phyloP scores from a whole-genome alignment of 2,888 invertebrate genomes.

The Abrostola tripartita region DNA sequence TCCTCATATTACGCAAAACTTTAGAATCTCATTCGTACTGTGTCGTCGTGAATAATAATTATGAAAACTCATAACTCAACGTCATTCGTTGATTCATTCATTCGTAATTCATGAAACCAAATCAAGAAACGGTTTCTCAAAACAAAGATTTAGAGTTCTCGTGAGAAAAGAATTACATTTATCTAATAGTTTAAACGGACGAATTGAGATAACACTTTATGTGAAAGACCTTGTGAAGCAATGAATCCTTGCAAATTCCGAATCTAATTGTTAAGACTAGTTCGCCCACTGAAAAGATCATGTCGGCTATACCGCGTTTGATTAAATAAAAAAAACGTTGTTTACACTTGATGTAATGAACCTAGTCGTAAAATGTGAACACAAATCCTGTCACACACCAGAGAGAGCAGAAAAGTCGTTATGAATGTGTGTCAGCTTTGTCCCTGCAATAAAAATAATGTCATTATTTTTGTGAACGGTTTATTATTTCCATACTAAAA shows the following conservation, averaged over 20 bases:
- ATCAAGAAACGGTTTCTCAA: slow-evolving; percentile 12
- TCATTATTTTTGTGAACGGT: no score
- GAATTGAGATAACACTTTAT: slow-evolving; percentile 34
- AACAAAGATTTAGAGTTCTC: slow-evolving; percentile 30
- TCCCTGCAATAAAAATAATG: no score
- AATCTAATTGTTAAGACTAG: slow-evolving; percentile 57
- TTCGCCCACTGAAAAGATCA: slow-evolving; percentile 57
- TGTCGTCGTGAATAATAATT: no score
- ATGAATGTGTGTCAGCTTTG: no score
- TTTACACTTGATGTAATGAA: no score
- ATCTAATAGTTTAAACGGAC: slow-evolving; percentile 24
- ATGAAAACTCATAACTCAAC: not conserved
- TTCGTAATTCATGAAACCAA: not conserved
- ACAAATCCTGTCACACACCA: no score
- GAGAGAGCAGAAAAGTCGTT: no score
- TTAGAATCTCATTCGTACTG: no score
- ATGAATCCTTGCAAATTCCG: slow-evolving; percentile 60
- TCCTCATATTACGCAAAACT: not conserved
- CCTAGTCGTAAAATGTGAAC: no score
- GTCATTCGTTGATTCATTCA: no score
- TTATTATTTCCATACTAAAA: no score
- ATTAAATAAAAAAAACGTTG: no score
- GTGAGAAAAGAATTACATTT: slow-evolving; percentile 40
- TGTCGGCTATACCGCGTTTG: slow-evolving; percentile 11
- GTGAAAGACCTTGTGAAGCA: slow-evolving; percentile 67